These are phyloP conservation scores for Neuroscelio doddi DNA, from an alignment of 2,888 invertebrate genomes.

Conservation along the genomic window DNA sequence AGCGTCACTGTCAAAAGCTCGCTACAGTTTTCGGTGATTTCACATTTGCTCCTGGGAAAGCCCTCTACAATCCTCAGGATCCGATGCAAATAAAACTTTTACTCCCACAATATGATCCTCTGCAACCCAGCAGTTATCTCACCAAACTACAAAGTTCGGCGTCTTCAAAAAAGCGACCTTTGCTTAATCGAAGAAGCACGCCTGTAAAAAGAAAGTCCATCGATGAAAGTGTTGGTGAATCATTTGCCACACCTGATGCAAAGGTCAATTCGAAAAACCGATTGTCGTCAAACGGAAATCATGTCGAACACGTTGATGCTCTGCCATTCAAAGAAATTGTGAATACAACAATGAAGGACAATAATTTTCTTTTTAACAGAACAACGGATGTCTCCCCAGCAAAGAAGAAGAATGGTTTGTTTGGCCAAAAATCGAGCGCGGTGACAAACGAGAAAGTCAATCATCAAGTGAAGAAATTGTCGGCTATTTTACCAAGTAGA, in stretches of 20 bases:
- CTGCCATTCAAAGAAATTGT: not conserved
- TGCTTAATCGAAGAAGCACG: constrained; percentile 22
- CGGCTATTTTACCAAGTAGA: constrained; percentile 34
- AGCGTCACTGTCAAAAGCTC: constrained; percentile 64
- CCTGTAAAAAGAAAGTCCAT: constrained; percentile 16
- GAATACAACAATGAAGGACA: not conserved
- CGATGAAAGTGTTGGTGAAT: constrained; percentile 7
- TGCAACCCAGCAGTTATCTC: constrained; percentile 16
- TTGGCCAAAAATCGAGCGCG: constrained; percentile 23
- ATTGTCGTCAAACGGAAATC: not conserved
- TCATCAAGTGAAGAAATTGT: constrained; percentile 30
- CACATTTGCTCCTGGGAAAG: constrained; percentile 62
- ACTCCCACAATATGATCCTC: constrained; percentile 66
- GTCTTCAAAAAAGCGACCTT: constrained; percentile 36
- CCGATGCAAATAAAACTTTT: constrained; percentile 64
- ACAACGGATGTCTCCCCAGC: not conserved
- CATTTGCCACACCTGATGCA: no score
- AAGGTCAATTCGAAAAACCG: no score
- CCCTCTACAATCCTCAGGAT: constrained; percentile 66
- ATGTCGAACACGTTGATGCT: not conserved
- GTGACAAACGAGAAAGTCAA: constrained; percentile 16
- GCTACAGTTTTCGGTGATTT: constrained; percentile 66
- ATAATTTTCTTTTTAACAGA: not conserved
- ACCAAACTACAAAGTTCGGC: constrained; percentile 12
- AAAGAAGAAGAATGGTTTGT: constrained; percentile 33